Percentiles rank a stretch among this genome's conserved stretches.
Conservation (phyloP, 2,888 invertebrate species). For the Clistopyga incitator region DNA sequence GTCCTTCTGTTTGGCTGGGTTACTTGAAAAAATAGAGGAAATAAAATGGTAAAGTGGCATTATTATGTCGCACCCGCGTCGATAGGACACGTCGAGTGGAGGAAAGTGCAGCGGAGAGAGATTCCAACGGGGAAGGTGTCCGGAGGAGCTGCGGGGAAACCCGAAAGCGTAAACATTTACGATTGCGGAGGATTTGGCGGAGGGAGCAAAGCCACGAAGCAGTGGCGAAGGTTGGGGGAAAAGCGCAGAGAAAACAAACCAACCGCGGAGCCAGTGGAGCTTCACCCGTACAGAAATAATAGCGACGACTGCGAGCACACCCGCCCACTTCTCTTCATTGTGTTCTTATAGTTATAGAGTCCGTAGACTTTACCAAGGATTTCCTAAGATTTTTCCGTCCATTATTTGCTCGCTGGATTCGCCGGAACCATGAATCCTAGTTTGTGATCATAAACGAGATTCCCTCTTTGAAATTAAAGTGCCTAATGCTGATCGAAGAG, state of each 20-base stretch:
- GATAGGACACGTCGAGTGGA: constrained; percentile 10
- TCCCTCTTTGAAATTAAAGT: background rate
- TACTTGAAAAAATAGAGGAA: background rate
- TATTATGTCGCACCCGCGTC: background rate
- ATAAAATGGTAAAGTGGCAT: constrained; percentile 1
- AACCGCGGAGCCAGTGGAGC: constrained; percentile 48
- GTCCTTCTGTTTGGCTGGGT: no score
- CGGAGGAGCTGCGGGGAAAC: constrained; percentile 30
- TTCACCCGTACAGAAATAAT: constrained; percentile 61
- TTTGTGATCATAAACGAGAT: constrained; percentile 2
- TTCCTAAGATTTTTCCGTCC: constrained; percentile 24
- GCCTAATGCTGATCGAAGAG: background rate
- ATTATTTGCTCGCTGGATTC: constrained; percentile 40
- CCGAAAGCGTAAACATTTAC: constrained; percentile 62
- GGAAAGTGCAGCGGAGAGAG: constrained; percentile 27
- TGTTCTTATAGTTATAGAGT: constrained; percentile 23
- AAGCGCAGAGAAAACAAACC: constrained; percentile 54
- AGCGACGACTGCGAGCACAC: constrained; percentile 38
- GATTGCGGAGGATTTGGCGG: constrained; percentile 60
- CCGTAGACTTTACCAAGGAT: constrained; percentile 15
- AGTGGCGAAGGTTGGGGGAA: constrained; percentile 30
- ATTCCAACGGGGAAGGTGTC: constrained; percentile 3
- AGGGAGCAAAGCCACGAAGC: constrained; percentile 49
- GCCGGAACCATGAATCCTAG: constrained; percentile 13
- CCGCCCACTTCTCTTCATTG: constrained; percentile 30